Evolutionary conservation across 2,888 invertebrate species (phyloP), one percentile per base, ranked within the genome.

Genomic region (Chrysomela aeneicollis): DNA sequence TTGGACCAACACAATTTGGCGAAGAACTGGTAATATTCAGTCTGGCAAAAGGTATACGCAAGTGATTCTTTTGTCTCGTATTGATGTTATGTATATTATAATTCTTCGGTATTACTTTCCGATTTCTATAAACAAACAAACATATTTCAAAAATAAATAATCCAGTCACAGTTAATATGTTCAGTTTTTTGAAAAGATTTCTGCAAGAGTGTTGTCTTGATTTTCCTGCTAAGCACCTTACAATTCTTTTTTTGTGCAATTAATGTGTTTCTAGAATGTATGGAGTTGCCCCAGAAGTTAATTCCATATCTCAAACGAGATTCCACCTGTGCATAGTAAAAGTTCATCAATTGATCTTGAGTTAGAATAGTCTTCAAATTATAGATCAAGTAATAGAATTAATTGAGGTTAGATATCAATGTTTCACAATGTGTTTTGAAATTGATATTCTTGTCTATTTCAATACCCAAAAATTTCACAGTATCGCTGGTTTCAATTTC

Each of bases 221-320:
- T 50, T 50, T 50, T 50, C 50, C 50, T 50, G 50, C 50, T 50
- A 18, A 50, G 21, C 21, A 50, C 50, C 50, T 50, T 21, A 50
- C 21, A 26, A 50, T 52, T 52, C 52, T 52, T 52, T 30, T n/a
- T 52, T 52, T 52, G 52, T 30, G 15, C 15, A 52, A 52, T 52
- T 2, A 22, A 52, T 52, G 52, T 52, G 17, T 30, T 52, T 26
- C 4, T 52, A 30, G 30, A 52, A 52, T 52, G 32, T 30, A 52
- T 30, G 26, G 32, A 9, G 52, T 52, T 52, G 17, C 32, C 52
- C 52, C 52, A 52, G 18, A 52, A 52, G 18, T 52, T 6, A 30
- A 52, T 52, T 17, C 52, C 52, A 30, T 30, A 52, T 52, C 32
- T 52, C 52, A 52, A 52, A 52, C 26, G 52, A 32, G 26, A 30